These are phyloP conservation scores for Papilio polyxenes DNA, from an alignment of 1,140 invertebrate genomes.

Conservation along the genomic window DNA sequence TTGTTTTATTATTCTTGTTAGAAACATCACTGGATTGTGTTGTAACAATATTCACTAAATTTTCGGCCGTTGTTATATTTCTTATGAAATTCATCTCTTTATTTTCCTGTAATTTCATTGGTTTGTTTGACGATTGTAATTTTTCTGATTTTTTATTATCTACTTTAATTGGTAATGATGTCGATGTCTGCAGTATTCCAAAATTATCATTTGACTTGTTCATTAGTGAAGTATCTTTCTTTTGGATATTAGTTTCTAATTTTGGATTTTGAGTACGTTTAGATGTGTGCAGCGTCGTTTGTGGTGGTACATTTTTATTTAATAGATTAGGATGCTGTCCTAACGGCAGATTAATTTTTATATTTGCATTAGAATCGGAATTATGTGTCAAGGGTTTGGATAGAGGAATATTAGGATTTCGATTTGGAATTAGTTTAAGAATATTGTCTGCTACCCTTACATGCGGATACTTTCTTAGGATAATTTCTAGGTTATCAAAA, in stretches of 20 bases:
- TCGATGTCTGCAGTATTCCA: neutral
- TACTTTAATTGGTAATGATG: neutral
- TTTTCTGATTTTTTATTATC: neutral
- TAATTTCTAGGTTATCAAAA: constrained; percentile 49
- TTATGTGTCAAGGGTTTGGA: neutral
- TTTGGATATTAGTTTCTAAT: neutral
- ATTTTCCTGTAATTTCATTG: neutral
- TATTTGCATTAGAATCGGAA: neutral
- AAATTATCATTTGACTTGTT: neutral
- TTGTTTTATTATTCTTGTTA: neutral
- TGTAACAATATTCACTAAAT: neutral
- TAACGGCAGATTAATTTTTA: neutral
- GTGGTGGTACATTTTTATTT: neutral
- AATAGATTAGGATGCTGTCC: neutral
- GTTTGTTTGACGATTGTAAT: neutral
- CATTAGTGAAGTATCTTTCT: neutral
- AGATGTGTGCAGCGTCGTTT: neutral
- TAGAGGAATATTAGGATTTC: neutral
- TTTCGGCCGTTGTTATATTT: neutral
- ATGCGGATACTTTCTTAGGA: constrained; percentile 49
- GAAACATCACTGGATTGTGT: neutral
- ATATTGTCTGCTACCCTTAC: constrained; percentile 48
- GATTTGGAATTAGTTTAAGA: constrained; percentile 30
- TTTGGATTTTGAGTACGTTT: neutral
- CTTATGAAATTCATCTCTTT: neutral